Base-by-base conservation (phyloP, 2,113 vertebrate genomes). In the Puffinus mauretanicus region DNA sequence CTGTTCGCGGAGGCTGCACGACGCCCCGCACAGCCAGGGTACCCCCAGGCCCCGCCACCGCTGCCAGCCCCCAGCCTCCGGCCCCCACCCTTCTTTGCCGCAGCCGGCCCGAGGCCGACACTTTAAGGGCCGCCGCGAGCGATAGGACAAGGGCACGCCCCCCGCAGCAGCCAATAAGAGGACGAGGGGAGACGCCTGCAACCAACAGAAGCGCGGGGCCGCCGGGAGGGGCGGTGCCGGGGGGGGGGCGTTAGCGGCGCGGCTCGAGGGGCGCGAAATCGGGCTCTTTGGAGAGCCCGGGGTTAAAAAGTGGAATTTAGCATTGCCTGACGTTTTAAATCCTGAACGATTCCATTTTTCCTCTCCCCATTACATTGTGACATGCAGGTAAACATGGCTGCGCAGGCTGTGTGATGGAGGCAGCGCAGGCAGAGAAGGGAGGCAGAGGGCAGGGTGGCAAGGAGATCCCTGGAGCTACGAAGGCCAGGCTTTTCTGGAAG, bases 1-100 rank as follows among this genome's bases (percentile, higher is more conserved):
- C 34, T 5, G 6, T 9, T 27, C 0, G 5, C 6, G 1, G 19
- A 13, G 6, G 29, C 10, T 13, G 27, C 46, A 26, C 12, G 0
- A 8, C 22, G 2, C 6, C 13, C 7, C 13, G 4, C 79, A 3
- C 15, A 14, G 11, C 5, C 19, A 9, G 3, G 2, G 6, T 13
- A 26, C 27, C 26, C 2, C 9, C 6, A 14, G 4, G 13, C 11
- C 32, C 32, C 32, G 2, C 44, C 6, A 6, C 26, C 22, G 2
- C 40, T 6, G 9, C 19, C 32, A 4, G 40, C 40, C 40, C 40
- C 40, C 40, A 40, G 40, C 40, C 40, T 40, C 40, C 40, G 40
- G 40, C 40, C 40, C 40, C 11, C 10, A 40, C 40, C 13, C 21
- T 22, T 21, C 21, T 6, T 12, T 22, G 2, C 11, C 17, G 1